A percentile compares a stretch with the other conserved stretches of the same genome.
Evolutionary conservation across 2,113 vertebrate genomes (phyloP).

Genomic region (Erpornis zantholeuca): DNA sequence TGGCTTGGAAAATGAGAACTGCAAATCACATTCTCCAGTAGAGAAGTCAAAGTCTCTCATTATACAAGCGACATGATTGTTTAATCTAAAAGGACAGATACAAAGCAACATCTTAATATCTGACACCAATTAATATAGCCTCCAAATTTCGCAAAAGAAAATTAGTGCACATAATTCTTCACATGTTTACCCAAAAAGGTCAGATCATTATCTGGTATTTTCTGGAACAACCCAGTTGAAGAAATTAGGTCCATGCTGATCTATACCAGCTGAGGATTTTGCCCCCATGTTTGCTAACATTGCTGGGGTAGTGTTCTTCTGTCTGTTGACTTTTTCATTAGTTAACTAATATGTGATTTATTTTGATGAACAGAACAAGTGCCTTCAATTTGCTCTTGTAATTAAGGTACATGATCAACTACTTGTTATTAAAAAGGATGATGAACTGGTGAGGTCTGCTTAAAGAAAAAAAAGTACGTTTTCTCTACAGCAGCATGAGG

Average conservation of each 20-base stretch:
- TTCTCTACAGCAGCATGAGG: background rate
- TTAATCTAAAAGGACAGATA: conserved; percentile 6
- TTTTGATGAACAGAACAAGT: conserved; percentile 28
- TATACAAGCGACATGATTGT: background rate
- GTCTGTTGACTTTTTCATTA: conserved; percentile 60
- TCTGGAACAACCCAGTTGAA: background rate
- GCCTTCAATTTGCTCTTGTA: conserved; percentile 49
- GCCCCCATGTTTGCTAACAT: background rate
- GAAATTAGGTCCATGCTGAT: background rate
- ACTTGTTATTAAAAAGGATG: conserved; percentile 28
- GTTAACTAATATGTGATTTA: conserved; percentile 26
- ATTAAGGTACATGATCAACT: conserved; percentile 41
- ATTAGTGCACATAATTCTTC: background rate
- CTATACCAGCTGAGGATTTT: background rate
- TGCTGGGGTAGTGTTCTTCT: conserved; percentile 15
- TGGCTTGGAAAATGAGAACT: background rate
- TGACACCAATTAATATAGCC: background rate
- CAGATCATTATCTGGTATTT: background rate
- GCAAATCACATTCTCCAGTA: background rate
- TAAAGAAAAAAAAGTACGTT: background rate
- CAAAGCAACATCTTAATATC: background rate
- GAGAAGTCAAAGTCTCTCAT: background rate
- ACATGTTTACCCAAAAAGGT: background rate
- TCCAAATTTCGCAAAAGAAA: background rate
- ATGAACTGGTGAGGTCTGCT: background rate